Base-by-base conservation (phyloP, 2,797 vertebrate species). In the Etheostoma perlongum region DNA sequence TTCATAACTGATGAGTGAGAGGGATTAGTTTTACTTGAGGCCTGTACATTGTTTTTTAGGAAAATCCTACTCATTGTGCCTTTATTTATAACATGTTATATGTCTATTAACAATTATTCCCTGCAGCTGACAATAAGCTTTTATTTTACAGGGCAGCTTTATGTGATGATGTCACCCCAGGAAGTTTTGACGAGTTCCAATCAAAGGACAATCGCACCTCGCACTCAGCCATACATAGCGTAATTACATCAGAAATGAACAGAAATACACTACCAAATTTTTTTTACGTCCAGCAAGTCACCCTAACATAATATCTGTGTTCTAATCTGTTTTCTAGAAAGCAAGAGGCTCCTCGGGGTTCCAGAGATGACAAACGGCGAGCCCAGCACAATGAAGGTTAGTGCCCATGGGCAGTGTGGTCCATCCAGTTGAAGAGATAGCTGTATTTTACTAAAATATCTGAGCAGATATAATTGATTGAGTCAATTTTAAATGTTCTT, bases 161-260 rank as follows among this genome's bases (percentile, higher is more conserved):
- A 98, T 70, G 96, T 98, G 84, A 98, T 98, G 97, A 98, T 98
- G 98, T 98, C 98, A 2, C 96, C 97, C 0, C 98, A 98, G 85
- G 98, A 99, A 52, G 96, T 98, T 66, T 91, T 99, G 69, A 95
- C 96, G 1, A 96, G 96, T 9, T 94, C 96, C 13, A 94, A 94
- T 63, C 97, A 97, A 90, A 94, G 97, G 81, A 97, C 96, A 18
- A 96, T 97, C 23, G 96, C 96, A 2, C 97, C 97, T 64, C 95
- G 96, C 27, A 97, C 96, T 46, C 96, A 97, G 89, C 96, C 97
- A 13, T 98, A 97, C 78, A 95, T 96, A 21, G 95, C 96, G 97
- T 98, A 95, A 96, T 60, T 72, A 76, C 52, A 16, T 74, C 15
- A 10, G 19, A 0, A 21, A 59, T 71, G 6, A 67, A 48, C n/a